A percentile compares a stretch with the other conserved stretches of the same genome.
phyloP scores from a whole-genome alignment of 2,113 vertebrate genomes.

The Pterocles gutturalis region DNA sequence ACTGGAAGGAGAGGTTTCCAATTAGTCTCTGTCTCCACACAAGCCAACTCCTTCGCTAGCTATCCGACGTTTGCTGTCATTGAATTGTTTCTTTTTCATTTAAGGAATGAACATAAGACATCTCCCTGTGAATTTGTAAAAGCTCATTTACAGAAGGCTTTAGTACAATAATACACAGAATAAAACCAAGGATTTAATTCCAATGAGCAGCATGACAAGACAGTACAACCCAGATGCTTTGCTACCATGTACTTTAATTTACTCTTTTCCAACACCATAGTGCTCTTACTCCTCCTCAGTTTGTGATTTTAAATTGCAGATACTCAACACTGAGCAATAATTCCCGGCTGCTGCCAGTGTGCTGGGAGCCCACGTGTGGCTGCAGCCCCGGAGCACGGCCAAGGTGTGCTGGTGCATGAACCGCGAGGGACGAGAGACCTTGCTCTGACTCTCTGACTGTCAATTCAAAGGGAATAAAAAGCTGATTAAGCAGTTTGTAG shows the following conservation, averaged over 20 bases:
- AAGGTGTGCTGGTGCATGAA: not conserved
- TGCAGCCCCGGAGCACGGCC: not conserved
- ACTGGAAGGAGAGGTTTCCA: not conserved
- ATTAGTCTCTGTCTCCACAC: not conserved
- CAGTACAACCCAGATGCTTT: rapidly evolving
- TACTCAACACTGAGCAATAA: not conserved
- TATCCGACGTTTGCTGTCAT: not conserved
- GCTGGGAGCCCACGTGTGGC: rapidly evolving
- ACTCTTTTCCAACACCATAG: not conserved
- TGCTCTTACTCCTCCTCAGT: not conserved
- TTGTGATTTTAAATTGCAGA: not conserved
- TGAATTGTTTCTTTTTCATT: not conserved
- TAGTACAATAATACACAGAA: not conserved
- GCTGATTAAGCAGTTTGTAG: not conserved
- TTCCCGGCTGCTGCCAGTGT: not conserved
- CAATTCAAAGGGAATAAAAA: not conserved
- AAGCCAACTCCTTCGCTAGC: not conserved
- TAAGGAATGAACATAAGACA: not conserved
- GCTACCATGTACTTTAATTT: not conserved
- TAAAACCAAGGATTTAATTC: not conserved
- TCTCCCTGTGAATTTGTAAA: not conserved
- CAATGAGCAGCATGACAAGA: not conserved
- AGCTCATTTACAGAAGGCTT: not conserved
- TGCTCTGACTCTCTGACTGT: not conserved
- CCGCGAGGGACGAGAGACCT: not conserved